Evolutionary conservation across 2,888 invertebrate species (phyloP), one percentile per base, ranked within the genome.

Genomic region (Drosophila gaucha): DNA sequence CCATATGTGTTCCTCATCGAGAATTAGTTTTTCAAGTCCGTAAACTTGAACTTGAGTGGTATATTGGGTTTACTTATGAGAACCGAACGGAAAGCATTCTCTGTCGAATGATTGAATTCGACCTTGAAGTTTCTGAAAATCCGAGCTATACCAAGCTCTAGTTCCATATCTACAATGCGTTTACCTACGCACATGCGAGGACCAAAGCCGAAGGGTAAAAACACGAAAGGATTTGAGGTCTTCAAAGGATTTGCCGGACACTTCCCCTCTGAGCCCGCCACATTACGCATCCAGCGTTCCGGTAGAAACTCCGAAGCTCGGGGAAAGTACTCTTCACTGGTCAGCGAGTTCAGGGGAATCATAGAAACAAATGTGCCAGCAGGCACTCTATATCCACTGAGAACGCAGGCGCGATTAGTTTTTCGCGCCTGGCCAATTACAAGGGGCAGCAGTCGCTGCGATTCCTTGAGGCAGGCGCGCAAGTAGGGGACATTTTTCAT

Each of bases 401-500:
- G 82, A 6, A 94, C 93, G 22, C 94, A 92, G 62, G 95, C 94
- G 35, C 93, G 93, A 0, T 91, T 90, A 33, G 93, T 91, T 28
- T 90, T 90, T 65, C 95, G 92, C 0, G 93, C 83, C 74, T 94
- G 94, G 0, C 93, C 95, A 10, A 93, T 84, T 0, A 93, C 92
- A 0, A 95, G 92, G 0, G 95, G 94, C 75, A 93, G 92, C 1
- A 95, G 1, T 65, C 96, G 93, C 65, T 95, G 90, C 0, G 94
- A 93, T 89, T 96, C 96, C 86, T 96, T 96, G 18, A 96, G 93
- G 80, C 95, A 96, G 0, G 96, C 96, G 59, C 93, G 94, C 18
- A 96, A 86, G 87, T 95, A 96, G 0, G 94, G 93, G 54, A 94
- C 91, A 56, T 93, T 90, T 20, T 91, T 91, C 51, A 94, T 88